Evolutionary conservation across 2,888 invertebrate species (phyloP), one percentile per base, ranked within the genome.

Genomic region (Dicycla oo): DNA sequence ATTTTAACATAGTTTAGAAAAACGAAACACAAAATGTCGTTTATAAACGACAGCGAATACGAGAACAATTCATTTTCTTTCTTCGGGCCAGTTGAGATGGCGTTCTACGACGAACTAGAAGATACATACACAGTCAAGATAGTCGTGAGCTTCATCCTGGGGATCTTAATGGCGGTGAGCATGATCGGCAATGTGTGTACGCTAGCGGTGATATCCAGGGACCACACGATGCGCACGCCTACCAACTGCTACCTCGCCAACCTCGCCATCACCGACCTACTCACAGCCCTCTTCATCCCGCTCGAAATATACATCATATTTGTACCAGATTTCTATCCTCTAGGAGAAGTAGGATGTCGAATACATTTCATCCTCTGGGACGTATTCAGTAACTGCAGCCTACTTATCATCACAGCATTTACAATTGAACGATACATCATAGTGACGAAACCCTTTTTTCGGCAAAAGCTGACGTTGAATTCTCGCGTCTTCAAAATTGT

Each of bases 361-460:
- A 88, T 98, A 53, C 97, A 97, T 86, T 97, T 97, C 69, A 96
- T 98, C 64, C 96, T 98, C 0, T 97, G 98, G 69, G 98, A 98
- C 91, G 97, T 97, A n/a, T 97, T 98, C 0, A 97, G 97, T 73
- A 98, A 98, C 90, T 98, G 98, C 15, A 98, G 98, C 8, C 97
- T 98, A 0, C 94, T 98, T 40, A 98, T 97, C 3, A 99, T 99
- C 80, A 98, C 98, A 0, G 98, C 98, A 0, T 98, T 99, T 91
- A 98, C 98, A 0, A 97, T 98, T 18, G 99, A 99, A 92, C 97
- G 99, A 51, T 99, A 98, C 91, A 96, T 98, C 20, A 98, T 98
- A 8, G 98, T 98, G 64, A 98, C 98, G 72, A 97, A 97, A 92
- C 99, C 99, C 0, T 98, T 99, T 88, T 93, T 97, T 23, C 97